Conservation (phyloP, 2,797 vertebrate genomes). For the Glossophaga mutica region DNA sequence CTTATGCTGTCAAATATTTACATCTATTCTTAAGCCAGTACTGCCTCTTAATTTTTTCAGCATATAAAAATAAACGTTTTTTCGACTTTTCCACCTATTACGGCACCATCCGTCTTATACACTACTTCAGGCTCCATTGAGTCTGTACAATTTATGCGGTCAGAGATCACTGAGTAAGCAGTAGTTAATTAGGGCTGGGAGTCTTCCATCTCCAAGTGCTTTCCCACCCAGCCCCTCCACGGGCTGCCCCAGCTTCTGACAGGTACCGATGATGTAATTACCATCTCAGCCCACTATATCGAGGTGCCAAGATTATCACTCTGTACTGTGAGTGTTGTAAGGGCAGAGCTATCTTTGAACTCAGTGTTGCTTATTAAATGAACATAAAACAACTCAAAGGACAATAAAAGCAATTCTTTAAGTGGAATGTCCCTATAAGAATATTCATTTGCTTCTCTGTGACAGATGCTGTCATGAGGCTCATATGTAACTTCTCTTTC, state of each 20-base stretch:
- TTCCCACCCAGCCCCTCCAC: not conserved
- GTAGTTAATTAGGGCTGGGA: not conserved
- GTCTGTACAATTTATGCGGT: slow-evolving; percentile 29
- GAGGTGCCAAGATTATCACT: not conserved
- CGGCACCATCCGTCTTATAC: slow-evolving; percentile 1
- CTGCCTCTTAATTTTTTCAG: slow-evolving; percentile 56
- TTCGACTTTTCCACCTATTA: not conserved
- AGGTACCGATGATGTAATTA: slow-evolving; percentile 51
- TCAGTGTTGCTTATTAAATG: slow-evolving; percentile 50
- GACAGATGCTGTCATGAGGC: slow-evolving; percentile 74
- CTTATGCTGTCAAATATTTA: slow-evolving; percentile 61
- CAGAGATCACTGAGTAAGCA: slow-evolving; percentile 64
- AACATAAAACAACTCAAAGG: slow-evolving; percentile 45
- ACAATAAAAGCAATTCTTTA: slow-evolving; percentile 70
- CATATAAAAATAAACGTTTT: slow-evolving; percentile 41
- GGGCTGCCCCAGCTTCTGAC: not conserved
- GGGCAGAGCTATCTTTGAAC: slow-evolving; percentile 65
- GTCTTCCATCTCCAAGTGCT: slow-evolving; percentile 32
- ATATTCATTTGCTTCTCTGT: slow-evolving; percentile 74
- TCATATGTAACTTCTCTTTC: slow-evolving; percentile 71
- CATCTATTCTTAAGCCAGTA: slow-evolving; percentile 41
- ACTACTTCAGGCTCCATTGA: slow-evolving; percentile 5
- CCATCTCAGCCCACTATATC: not conserved
- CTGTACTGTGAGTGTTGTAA: slow-evolving; percentile 7
- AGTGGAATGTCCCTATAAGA: slow-evolving; percentile 65